Conservation (phyloP, 2,888 invertebrate genomes). For the Alviniconcha strummeri region DNA sequence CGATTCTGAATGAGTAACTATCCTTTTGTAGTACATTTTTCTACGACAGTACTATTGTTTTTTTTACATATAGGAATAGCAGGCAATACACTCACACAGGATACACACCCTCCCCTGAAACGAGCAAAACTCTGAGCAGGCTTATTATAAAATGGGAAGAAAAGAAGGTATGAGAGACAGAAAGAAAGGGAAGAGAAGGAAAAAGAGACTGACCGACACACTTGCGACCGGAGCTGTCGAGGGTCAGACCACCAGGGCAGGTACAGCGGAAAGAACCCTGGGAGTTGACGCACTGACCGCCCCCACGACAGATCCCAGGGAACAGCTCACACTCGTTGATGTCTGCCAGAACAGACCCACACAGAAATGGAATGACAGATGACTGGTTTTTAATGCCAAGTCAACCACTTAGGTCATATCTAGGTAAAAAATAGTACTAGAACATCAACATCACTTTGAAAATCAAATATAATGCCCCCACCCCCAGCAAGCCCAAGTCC, state of each 20-base stretch:
- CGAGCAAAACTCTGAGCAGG: no score
- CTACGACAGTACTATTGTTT: no score
- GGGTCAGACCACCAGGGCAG: conserved; percentile 87
- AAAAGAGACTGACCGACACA: conserved; percentile 78
- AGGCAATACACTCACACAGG: no score
- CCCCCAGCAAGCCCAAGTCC: not conserved
- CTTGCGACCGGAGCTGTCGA: conserved; percentile 84
- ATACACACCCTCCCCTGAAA: no score
- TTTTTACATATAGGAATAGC: no score
- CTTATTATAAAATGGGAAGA: not conserved
- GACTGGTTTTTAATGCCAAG: not conserved
- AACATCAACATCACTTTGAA: not conserved
- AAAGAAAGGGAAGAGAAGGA: not conserved
- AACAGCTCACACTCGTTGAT: conserved; percentile 87
- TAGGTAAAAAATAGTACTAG: not conserved
- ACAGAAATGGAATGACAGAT: not conserved
- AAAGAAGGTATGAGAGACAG: no score
- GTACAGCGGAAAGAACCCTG: conserved; percentile 87
- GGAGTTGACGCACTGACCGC: conserved; percentile 86
- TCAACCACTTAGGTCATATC: not conserved
- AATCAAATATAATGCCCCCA: no score
- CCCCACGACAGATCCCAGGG: conserved; percentile 83
- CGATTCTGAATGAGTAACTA: no score
- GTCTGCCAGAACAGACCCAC: conserved; percentile 76
- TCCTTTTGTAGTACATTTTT: no score